A percentile compares a stretch with the other conserved stretches of the same genome.
Conservation (phyloP, 2,888 invertebrate genomes). For the Andrena hattorfiana region DNA sequence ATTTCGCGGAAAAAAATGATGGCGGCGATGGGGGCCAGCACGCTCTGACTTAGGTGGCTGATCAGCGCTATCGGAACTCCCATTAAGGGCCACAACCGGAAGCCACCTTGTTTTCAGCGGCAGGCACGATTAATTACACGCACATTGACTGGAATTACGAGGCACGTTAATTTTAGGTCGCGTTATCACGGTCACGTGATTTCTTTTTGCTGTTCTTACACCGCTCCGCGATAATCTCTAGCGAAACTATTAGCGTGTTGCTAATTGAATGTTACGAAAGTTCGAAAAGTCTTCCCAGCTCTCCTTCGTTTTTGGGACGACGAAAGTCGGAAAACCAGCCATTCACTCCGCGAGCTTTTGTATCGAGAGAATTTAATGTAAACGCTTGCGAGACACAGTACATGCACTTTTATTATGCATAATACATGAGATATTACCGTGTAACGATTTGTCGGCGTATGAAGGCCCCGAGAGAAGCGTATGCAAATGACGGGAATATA, state of each 20-base stretch:
- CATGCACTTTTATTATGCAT: constrained; percentile 37
- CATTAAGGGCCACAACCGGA: constrained; percentile 36
- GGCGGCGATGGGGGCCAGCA: too few relatives aligned
- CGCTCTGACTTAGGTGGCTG: background rate
- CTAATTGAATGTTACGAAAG: background rate
- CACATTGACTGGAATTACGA: constrained; percentile 13
- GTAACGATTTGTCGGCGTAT: constrained; percentile 2
- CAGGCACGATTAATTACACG: constrained; percentile 43
- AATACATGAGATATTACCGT: constrained; percentile 24
- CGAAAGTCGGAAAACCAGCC: constrained; percentile 9
- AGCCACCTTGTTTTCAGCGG: constrained; percentile 28
- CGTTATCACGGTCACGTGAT: background rate
- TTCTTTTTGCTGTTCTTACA: background rate
- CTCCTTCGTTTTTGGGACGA: background rate
- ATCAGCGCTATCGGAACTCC: constrained; percentile 24
- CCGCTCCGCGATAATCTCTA: background rate
- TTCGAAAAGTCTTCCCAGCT: background rate
- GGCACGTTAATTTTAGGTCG: background rate
- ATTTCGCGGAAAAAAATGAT: too few relatives aligned
- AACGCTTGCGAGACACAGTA: constrained; percentile 3
- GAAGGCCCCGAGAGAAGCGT: background rate
- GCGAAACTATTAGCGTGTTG: background rate
- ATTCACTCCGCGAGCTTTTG: background rate
- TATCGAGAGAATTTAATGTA: background rate
- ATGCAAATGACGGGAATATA: constrained; percentile 14